phyloP scores from a whole-genome alignment of 2,113 vertebrate species.

The Brachypteracias leptosomus region DNA sequence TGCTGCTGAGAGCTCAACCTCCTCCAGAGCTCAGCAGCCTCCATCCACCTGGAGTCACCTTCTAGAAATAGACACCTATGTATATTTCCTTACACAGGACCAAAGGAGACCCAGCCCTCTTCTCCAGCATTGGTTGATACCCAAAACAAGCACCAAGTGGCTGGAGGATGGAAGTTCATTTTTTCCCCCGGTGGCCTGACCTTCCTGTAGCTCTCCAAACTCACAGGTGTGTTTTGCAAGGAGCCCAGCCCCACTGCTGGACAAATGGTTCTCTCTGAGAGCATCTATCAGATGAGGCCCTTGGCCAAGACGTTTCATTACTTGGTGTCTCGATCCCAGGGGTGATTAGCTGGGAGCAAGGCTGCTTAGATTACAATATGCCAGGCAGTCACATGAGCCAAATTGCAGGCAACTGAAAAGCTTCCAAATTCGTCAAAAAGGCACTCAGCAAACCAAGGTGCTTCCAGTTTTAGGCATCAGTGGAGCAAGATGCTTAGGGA shows the following conservation, averaged over 20 bases:
- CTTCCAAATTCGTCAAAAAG: constrained; percentile 13
- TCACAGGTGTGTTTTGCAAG: not conserved
- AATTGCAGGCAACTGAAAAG: constrained; percentile 18
- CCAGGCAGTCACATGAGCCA: constrained; percentile 9
- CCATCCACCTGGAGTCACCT: not conserved
- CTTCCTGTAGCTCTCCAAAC: not conserved
- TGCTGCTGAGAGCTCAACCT: not conserved
- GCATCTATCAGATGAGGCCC: constrained; percentile 44
- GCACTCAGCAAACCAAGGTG: not conserved
- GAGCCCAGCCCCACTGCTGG: not conserved
- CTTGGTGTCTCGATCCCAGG: not conserved
- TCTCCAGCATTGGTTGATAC: not conserved
- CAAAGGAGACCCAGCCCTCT: not conserved
- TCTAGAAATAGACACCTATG: not conserved
- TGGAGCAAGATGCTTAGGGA: not conserved
- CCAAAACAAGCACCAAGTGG: accelerated
- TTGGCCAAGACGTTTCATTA: constrained; percentile 29
- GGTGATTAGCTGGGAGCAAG: constrained; percentile 27
- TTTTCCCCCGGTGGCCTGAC: accelerated
- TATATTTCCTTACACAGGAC: not conserved
- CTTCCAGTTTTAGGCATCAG: not conserved
- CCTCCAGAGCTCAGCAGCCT: not conserved
- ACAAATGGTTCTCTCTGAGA: not conserved
- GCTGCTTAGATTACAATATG: not conserved
- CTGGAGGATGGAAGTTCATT: not conserved